Conservation (phyloP, 1,140 invertebrate genomes). For the Tetranychus cinnabarinus region DNA sequence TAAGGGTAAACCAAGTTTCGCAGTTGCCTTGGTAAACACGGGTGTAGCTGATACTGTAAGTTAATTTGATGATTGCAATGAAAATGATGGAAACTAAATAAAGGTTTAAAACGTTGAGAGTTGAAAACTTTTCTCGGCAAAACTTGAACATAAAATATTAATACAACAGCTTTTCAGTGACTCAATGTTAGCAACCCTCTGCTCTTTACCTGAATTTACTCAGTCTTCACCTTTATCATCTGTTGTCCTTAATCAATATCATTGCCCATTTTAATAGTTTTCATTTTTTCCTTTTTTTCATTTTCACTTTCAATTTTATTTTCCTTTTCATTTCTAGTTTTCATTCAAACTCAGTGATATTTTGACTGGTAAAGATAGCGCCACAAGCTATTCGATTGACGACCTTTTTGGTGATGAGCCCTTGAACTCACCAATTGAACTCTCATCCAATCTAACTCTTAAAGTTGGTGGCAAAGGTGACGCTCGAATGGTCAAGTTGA, state of each 20-base stretch:
- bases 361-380: not conserved
- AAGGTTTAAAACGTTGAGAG: not conserved
- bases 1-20: constrained; percentile 1
- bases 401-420: constrained; percentile 65
- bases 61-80: not conserved
- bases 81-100: not conserved
- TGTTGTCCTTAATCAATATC: too few species aligned
- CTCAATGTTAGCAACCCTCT: not conserved
- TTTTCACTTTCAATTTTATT: not conserved
- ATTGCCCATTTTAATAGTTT: not conserved
- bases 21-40: constrained; percentile 7
- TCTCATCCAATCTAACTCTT: constrained; percentile 66
- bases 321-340: not conserved
- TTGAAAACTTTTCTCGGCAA: not conserved
- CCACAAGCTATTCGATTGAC: constrained; percentile 42
- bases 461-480: constrained; percentile 72
- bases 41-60: not conserved
- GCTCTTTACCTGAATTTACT: not conserved
- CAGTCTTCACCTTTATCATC: too few species aligned
- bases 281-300: not conserved
- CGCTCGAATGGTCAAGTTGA: constrained; percentile 12
- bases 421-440: constrained; percentile 46
- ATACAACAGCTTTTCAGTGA: not conserved
- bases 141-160: not conserved
- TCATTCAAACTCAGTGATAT: not conserved